Evolutionary conservation across 2,888 invertebrate genomes (phyloP).

Genomic region (Stegophylla sp.): DNA sequence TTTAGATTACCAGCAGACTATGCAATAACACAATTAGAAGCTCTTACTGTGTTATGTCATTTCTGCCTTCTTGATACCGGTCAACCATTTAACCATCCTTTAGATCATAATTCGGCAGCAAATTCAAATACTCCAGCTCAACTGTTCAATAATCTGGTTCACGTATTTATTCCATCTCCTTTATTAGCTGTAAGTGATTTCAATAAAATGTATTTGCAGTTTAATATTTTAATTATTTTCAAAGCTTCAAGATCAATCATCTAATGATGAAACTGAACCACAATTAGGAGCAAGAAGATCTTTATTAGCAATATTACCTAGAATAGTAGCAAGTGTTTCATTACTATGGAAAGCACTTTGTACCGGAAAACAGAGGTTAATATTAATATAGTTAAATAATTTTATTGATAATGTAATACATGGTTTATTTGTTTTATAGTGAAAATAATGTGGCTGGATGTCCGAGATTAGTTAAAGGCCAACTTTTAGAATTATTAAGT

Average conservation of each 20-base stretch:
- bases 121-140: conserved; percentile 68
- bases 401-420: background rate
- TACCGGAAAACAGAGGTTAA: conserved; percentile 67
- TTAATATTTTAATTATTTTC: conserved; percentile 5
- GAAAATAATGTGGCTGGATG: conserved; percentile 68
- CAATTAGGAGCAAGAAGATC: conserved; percentile 71
- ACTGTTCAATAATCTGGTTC: conserved; percentile 80
- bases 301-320: conserved; percentile 79
- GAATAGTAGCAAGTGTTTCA: conserved; percentile 80
- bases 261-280: conserved; percentile 54
- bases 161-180: conserved; percentile 77
- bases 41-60: conserved; percentile 79
- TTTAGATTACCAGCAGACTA: conserved; percentile 73
- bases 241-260: conserved; percentile 54
- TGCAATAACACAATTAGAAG: conserved; percentile 78
- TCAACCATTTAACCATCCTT: conserved; percentile 69
- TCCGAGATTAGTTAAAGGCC: conserved; percentile 76
- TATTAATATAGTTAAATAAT: conserved; percentile 16
- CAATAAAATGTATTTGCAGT: background rate
- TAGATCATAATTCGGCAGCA: conserved; percentile 49
- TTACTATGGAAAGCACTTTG: conserved; percentile 79
- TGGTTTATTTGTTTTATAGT: conserved; percentile 17
- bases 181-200: conserved; percentile 62
- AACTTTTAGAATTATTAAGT: conserved; percentile 81
- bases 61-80: conserved; percentile 78